A percentile compares a stretch with the other conserved stretches of the same genome.
Conservation (phyloP, 2,797 vertebrate genomes). For the Oreonectes daqikongensis region DNA sequence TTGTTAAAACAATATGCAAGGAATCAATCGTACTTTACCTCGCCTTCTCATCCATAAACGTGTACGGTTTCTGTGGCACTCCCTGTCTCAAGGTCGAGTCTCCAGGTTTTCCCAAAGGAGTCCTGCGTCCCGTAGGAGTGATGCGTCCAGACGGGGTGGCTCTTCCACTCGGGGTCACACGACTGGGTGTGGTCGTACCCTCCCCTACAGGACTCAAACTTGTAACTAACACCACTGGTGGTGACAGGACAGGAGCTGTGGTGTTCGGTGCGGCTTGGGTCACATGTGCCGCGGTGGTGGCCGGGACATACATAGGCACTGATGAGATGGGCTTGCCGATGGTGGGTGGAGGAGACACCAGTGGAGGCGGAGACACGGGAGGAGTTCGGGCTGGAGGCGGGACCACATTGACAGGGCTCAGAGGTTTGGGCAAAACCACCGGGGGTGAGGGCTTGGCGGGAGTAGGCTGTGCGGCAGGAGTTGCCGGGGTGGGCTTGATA, state of each 20-base stretch:
- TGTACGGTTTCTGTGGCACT: slow-evolving; percentile 96
- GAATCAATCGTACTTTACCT: slow-evolving; percentile 75
- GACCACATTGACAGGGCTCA: slow-evolving; percentile 66
- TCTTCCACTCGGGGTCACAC: slow-evolving; percentile 67
- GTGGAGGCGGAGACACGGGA: slow-evolving; percentile 61
- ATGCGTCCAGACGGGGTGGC: slow-evolving; percentile 72
- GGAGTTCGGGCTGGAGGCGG: slow-evolving; percentile 60
- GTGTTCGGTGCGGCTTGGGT: slow-evolving; percentile 61
- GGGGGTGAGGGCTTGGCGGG: slow-evolving; percentile 70
- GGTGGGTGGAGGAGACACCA: slow-evolving; percentile 61
- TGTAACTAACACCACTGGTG: slow-evolving; percentile 75
- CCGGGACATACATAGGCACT: slow-evolving; percentile 75
- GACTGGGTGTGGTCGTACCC: slow-evolving; percentile 63
- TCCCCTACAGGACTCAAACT: slow-evolving; percentile 78
- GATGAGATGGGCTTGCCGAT: slow-evolving; percentile 83
- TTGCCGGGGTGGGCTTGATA: slow-evolving; percentile 63
- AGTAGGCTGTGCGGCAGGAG: slow-evolving; percentile 35
- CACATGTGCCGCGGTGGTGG: slow-evolving; percentile 58
- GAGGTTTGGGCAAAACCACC: slow-evolving; percentile 76
- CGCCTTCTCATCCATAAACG: slow-evolving; percentile 97
- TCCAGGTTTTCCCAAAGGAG: slow-evolving; percentile 70
- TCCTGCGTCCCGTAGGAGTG: slow-evolving; percentile 77
- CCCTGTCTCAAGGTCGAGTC: slow-evolving; percentile 87
- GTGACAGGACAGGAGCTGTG: slow-evolving; percentile 57
- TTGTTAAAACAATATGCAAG: neutral